phyloP scores from a whole-genome alignment of 2,797 vertebrate genomes.

The Epinephelus awoara region DNA sequence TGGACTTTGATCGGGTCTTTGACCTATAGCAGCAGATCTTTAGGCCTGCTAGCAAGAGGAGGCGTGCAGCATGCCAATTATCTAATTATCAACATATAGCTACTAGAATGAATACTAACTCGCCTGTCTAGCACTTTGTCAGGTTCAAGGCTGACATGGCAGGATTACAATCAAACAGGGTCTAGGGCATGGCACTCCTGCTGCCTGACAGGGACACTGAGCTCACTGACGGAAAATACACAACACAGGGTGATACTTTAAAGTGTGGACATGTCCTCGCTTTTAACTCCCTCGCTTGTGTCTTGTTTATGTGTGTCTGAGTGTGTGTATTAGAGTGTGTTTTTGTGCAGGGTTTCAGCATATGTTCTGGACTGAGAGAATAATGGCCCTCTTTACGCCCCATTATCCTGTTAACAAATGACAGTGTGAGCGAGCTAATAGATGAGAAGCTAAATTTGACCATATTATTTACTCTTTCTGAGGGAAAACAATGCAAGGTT shows the following conservation, averaged over 20 bases:
- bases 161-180: slow-evolving; percentile 74
- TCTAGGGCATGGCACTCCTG: slow-evolving; percentile 48
- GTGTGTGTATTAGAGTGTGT: slow-evolving; percentile 52
- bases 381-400: slow-evolving; percentile 85
- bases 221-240: slow-evolving; percentile 35
- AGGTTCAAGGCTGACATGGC: slow-evolving; percentile 72
- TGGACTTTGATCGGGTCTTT: slow-evolving; percentile 85
- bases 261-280: slow-evolving; percentile 38
- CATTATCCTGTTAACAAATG: slow-evolving; percentile 89
- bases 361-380: slow-evolving; percentile 83
- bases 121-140: slow-evolving; percentile 59
- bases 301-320: slow-evolving; percentile 42
- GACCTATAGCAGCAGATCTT: slow-evolving; percentile 84
- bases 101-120: slow-evolving; percentile 80
- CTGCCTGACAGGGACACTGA: slow-evolving; percentile 50
- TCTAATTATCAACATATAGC: slow-evolving; percentile 81
- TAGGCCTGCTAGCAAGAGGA: slow-evolving; percentile 69
- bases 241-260: slow-evolving; percentile 16
- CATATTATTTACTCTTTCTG: slow-evolving; percentile 80
- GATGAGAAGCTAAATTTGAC: slow-evolving; percentile 79
- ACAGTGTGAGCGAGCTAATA: slow-evolving; percentile 80
- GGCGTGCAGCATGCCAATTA: slow-evolving; percentile 83
- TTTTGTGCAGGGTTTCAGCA: slow-evolving; percentile 81
- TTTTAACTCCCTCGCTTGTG: slow-evolving; percentile 32
- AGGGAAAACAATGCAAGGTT: slow-evolving; percentile 70